These are phyloP conservation scores for Semnornis frantzii DNA, from an alignment of 2,113 vertebrate genomes.

Conservation along the genomic window DNA sequence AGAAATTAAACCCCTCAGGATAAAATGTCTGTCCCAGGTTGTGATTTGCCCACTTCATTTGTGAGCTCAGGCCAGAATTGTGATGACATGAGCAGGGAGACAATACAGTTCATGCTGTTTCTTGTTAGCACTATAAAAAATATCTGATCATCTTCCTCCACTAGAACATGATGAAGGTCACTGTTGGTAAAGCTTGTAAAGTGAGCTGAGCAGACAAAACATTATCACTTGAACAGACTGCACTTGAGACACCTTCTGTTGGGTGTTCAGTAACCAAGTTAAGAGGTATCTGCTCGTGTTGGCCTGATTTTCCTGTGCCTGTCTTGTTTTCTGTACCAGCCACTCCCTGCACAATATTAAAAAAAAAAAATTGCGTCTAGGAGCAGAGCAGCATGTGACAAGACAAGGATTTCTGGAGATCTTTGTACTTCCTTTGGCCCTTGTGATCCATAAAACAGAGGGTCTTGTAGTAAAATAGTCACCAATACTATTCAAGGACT, in stretches of 20 bases:
- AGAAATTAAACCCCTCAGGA: neutral
- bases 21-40: neutral
- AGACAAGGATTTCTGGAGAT: neutral
- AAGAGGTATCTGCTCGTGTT: neutral
- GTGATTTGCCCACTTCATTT: neutral
- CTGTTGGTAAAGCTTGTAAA: neutral
- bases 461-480: neutral
- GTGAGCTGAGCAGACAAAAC: neutral
- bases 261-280: neutral
- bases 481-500: neutral
- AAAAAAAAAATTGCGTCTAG: neutral
- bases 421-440: neutral
- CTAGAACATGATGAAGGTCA: neutral
- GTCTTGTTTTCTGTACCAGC: neutral
- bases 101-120: fast-evolving
- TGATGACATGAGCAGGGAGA: neutral
- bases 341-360: neutral
- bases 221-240: neutral
- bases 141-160: neutral
- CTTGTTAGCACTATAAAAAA: neutral
- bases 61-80: neutral
- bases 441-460: neutral
- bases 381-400: neutral
- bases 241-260: fast-evolving
- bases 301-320: neutral